Base-by-base conservation (phyloP, 2,888 invertebrate species). In the Orgyia antiqua region DNA sequence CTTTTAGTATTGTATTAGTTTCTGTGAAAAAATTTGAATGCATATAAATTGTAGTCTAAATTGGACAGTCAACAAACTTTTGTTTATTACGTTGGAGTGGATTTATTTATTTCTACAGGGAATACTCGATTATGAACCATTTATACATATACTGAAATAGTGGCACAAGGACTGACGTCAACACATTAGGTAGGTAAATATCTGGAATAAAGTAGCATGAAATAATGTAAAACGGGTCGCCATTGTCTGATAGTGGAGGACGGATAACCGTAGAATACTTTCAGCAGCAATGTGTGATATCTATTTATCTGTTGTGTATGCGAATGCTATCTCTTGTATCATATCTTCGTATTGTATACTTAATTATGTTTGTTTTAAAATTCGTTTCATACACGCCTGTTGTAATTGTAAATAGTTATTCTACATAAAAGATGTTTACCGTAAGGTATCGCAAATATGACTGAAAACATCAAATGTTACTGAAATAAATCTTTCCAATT, bases 51-150 rank as follows among this genome's bases (percentile, higher is more conserved):
- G 68, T 68, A 68, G 74, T 76, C 71, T 65, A 83, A 79, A 79
- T 80, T 80, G 79, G 80, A 82, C 80, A 87, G 84, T 86, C 87
- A 87, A 87, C 87, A 87, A 87, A 87, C 82, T 84, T 83, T 87
- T 87, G 86, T 87, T 87, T 86, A 82, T 83, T 82, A 73, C 72
- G 72, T 68, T 75, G 61, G 62, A 79, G 77, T 74, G 75, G 70
- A 74, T 69, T 65, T 68, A 72, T 73, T 76, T 70, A 68, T 74
- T 78, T 69, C 69, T 67, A 60, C 56, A 58, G 59, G 61, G 61
- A 72, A 68, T 68, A 76, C 60, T 67, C 63, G 73, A 84, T 76
- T 86, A 84, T 86, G 84, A 75, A 68, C 78, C 72, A 79, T 70
- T 64, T 63, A 66, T 73, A 73, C 59, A 61, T 62, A 62, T 69